Evolutionary conservation across 2,888 invertebrate species (phyloP).

Genomic region (Sturmia bella): DNA sequence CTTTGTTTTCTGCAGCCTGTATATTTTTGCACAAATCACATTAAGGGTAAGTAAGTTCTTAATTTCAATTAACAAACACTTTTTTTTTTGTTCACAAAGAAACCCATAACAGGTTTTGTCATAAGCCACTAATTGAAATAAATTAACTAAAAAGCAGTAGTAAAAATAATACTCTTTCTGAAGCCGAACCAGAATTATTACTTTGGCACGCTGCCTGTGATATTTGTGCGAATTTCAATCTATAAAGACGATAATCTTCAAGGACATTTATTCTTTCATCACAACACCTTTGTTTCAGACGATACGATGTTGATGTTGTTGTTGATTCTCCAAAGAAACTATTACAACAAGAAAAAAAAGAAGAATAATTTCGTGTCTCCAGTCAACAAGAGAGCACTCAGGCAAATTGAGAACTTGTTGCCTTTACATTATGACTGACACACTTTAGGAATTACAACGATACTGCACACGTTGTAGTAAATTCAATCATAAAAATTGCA

Average conservation of each 20-base stretch:
- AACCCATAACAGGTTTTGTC: too few relatives aligned
- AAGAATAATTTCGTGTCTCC: conserved; percentile 35
- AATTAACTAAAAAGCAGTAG: neutral
- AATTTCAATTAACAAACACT: too few relatives aligned
- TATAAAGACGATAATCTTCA: conserved; percentile 39
- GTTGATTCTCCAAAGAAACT: neutral
- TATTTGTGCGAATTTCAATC: conserved; percentile 18
- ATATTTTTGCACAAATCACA: too few relatives aligned
- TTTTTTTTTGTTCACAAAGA: too few relatives aligned
- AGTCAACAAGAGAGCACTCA: conserved; percentile 58
- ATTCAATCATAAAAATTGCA: conserved; percentile 53
- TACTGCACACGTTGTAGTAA: conserved; percentile 29
- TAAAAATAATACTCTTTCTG: neutral
- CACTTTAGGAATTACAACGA: conserved; percentile 6
- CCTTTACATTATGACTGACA: conserved; percentile 26
- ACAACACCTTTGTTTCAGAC: conserved; percentile 27
- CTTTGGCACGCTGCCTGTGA: conserved; percentile 14
- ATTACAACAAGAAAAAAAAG: conserved; percentile 8
- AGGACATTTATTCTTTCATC: conserved; percentile 26
- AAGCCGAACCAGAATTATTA: neutral
- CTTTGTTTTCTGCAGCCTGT: too few relatives aligned
- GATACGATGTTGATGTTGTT: too few relatives aligned
- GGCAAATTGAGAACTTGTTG: conserved; percentile 63
- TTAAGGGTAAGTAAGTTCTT: too few relatives aligned
- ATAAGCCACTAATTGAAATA: too few relatives aligned